Evolutionary conservation across 1,140 invertebrate genomes (phyloP), one percentile per base, ranked within the genome.

Genomic region (Hestina assimilis): DNA sequence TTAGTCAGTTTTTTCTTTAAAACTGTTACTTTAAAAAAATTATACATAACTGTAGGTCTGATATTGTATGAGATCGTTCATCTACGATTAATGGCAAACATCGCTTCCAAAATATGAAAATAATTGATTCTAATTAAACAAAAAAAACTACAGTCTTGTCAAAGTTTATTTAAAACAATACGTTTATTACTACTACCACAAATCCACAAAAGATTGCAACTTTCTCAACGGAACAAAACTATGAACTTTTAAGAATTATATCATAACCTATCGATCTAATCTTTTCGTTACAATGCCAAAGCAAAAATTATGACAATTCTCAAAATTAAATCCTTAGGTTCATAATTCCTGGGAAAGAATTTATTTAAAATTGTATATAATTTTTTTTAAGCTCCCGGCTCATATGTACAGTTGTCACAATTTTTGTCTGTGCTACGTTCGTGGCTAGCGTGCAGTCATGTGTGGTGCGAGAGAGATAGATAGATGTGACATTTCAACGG

Each of bases 321-420:
- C 29, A 14, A 52, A 35, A 26, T 28, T 50, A 38, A 23, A 33
- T 15, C 9, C 14, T 42, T 21, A 20, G n/a, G n/a, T n/a, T n/a
- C n/a, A n/a, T n/a, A n/a, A n/a, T n/a, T n/a, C n/a, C n/a, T 41
- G 20, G 48, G 21, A 41, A 14, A 50, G 28, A 28, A 9, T 8
- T 19, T 28, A 41, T 52, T 40, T 40, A 26, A 28, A 52, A 28
- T 12, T 23, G 26, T 31, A 33, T 46, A 29, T 8, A 42, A 43
- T 45, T n/a, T 40, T 47, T 52, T 52, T 52, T 42, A 52, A 59
- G 42, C 57, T 48, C 48, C 33, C 20, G 46, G 59, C 38, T 59
- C 40, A 15, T 55, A 55, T 61, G 46, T 61, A 61, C 59, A 61
- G 41, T 50, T 55, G 45, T 45, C 31, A 54, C 52, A 48, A 23